Conservation (phyloP, 2,113 vertebrate species). For the Camarhynchus parvulus region DNA sequence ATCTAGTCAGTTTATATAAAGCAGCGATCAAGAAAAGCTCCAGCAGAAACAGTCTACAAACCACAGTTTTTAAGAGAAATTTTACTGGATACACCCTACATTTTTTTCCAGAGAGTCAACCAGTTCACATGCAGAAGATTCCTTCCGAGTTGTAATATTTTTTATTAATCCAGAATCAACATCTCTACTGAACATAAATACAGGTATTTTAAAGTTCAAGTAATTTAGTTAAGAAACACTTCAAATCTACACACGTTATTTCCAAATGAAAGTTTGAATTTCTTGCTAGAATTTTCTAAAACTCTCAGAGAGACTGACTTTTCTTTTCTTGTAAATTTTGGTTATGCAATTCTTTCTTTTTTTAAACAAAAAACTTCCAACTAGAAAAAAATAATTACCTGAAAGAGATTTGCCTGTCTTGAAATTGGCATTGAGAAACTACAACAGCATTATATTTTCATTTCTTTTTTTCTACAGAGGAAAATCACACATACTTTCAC, state of each 20-base stretch:
- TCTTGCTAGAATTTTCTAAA: background rate
- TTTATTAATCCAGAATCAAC: background rate
- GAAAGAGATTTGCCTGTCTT: background rate
- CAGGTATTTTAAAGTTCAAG: background rate
- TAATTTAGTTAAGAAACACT: background rate
- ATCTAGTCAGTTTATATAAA: background rate
- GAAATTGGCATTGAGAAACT: background rate
- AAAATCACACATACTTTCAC: background rate
- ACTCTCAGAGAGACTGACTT: background rate
- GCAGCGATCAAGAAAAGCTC: background rate
- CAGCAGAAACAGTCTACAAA: background rate
- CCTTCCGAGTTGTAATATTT: background rate
- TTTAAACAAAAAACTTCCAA: background rate
- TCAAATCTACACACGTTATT: background rate
- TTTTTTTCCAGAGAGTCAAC: background rate
- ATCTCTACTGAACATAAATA: background rate
- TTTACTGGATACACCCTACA: background rate
- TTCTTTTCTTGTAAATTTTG: background rate
- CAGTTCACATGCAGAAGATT: background rate
- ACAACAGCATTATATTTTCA: background rate
- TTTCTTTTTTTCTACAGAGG: background rate
- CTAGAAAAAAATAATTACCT: background rate
- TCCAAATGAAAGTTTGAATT: background rate
- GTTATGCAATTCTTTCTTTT: background rate
- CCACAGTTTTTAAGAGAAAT: background rate